Conservation (phyloP, 2,797 vertebrate genomes). For the Pantherophis alleghaniensis region DNA sequence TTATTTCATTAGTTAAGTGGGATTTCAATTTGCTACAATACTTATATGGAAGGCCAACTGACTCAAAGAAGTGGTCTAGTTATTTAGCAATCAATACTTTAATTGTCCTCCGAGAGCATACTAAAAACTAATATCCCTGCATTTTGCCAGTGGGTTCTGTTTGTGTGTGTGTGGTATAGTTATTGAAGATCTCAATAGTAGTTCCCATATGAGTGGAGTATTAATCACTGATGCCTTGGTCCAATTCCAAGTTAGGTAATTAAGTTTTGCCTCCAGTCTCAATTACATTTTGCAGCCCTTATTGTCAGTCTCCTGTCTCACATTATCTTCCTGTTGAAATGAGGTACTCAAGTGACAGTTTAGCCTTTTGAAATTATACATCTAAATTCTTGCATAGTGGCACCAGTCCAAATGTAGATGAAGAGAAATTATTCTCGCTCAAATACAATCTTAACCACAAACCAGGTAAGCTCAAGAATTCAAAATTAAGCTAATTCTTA, state of each 20-base stretch:
- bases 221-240: constrained; percentile 47
- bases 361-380: constrained; percentile 40
- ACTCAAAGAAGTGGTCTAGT: neutral
- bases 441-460: neutral
- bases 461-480: constrained; percentile 4
- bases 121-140: neutral
- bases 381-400: constrained; percentile 20
- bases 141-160: neutral
- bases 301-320: constrained; percentile 25
- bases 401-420: neutral
- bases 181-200: constrained; percentile 20
- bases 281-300: constrained; percentile 42
- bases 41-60: neutral
- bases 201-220: constrained; percentile 2
- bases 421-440: constrained; percentile 27
- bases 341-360: constrained; percentile 33
- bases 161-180: neutral
- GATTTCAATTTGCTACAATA: neutral
- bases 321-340: neutral
- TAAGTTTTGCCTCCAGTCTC: constrained; percentile 35
- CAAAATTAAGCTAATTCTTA: constrained; percentile 22
- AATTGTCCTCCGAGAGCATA: neutral
- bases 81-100: neutral
- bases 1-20: neutral
- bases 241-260: constrained; percentile 43